These are phyloP conservation scores for Boloria euphrosyne DNA, from an alignment of 2,888 invertebrate species.

Conservation along the genomic window DNA sequence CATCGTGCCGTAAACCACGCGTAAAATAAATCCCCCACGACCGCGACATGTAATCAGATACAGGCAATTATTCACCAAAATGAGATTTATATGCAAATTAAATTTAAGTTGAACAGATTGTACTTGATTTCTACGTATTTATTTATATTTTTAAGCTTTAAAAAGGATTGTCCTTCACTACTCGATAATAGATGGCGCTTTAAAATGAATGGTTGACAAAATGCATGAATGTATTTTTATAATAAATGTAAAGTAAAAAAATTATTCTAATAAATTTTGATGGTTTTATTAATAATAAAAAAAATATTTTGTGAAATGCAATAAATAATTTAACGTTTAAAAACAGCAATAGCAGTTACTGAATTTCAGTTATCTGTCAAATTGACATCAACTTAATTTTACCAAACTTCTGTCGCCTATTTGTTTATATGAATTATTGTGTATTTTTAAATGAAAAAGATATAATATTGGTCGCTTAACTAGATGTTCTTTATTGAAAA, in stretches of 20 bases:
- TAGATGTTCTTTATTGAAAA: conserved; percentile 56
- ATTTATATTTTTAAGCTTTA: conserved; percentile 11
- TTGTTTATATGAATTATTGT: conserved; percentile 24
- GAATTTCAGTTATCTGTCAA: conserved; percentile 18
- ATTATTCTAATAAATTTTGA: no score
- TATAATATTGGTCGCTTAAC: not conserved
- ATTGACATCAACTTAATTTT: conserved; percentile 18
- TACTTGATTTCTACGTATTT: conserved; percentile 29
- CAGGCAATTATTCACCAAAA: conserved; percentile 51
- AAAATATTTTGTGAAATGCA: not conserved
- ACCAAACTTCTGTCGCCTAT: conserved; percentile 19
- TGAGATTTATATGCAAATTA: conserved; percentile 55
- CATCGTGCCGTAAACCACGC: conserved; percentile 46
- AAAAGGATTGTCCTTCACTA: conserved; percentile 4
- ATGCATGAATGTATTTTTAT: not conserved
- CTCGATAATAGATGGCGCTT: conserved; percentile 23
- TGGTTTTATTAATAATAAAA: no score
- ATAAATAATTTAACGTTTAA: conserved; percentile 9
- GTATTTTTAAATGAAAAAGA: conserved; percentile 25
- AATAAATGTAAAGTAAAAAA: not conserved
- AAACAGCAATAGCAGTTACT: not conserved
- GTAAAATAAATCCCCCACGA: conserved; percentile 46
- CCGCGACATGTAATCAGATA: conserved; percentile 48
- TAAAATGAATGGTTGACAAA: not conserved
- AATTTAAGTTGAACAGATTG: conserved; percentile 42